Evolutionary conservation across 2,888 invertebrate genomes (phyloP), one percentile per base, ranked within the genome.

Genomic region (Venustoraphidia nigricollis): DNA sequence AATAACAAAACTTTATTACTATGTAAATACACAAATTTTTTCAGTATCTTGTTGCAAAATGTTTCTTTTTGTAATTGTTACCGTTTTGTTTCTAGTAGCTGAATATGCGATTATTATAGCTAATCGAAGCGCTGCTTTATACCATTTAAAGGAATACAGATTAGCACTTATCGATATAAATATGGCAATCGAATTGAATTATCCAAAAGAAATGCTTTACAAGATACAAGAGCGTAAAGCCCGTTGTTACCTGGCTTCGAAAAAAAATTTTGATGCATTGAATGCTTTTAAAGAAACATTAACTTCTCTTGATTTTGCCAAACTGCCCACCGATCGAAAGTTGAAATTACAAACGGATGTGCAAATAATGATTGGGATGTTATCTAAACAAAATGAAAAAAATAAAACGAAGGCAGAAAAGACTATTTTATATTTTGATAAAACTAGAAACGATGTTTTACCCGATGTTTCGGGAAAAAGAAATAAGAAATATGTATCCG

Each of bases 91-190:
- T 59, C 45, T 60, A 81, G 80, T 66, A 51, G 67, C 69, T 54
- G 79, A 85, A 47, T 62, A 82, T 4, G 72, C 84, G 0, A 76
- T 88, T 39, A 69, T 84, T 6, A 68, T 83, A 54, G 88, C 86
- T 1, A 91, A 90, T 63, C 76, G 90, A 9, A 89, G 90, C 35
- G 90, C 90, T 0, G 76, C 83, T 0, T 70, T 87, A 37, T 84
- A 82, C 58, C 84, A 87, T 58, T 63, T 87, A 61, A 70, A 79
- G 51, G 75, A 77, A 53, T 79, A 75, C 59, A 75, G 81, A 53
- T 72, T 78, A 42, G 75, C 83, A 0, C 61, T 91, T 38, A 68
- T 73, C 9, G 90, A 91, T 58, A 79, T 84, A n/a, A 70, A 77
- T 44, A 73, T 81, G 48, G 77, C 83, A 10, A 61, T 83, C 1